Conservation (phyloP, 35 echinoderm and acorn worm species). For the Holothuria glaberrima region DNA sequence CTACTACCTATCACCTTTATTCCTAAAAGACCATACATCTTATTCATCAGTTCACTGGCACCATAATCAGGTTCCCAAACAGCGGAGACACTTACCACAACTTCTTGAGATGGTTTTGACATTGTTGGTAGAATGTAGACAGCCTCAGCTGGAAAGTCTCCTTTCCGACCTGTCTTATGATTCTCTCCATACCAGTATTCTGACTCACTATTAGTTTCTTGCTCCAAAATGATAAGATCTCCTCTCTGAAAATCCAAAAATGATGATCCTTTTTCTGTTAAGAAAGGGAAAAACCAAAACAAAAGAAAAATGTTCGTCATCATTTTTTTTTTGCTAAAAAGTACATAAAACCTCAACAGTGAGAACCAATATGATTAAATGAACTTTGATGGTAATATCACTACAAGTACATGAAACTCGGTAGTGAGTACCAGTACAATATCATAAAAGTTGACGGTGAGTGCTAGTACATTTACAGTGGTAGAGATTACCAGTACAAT, state of each 20-base stretch:
- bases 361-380: too few species aligned
- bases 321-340: background rate
- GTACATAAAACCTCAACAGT: too few species aligned
- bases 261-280: conserved; percentile 90
- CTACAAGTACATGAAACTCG: too few species aligned
- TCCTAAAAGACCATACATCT: too few species aligned
- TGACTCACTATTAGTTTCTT: conserved; percentile 83
- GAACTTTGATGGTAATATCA: background rate
- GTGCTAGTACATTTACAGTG: too few species aligned
- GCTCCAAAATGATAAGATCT: conserved; percentile 92
- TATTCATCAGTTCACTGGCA: too few species aligned
- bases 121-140: conserved; percentile 94
- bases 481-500: too few species aligned
- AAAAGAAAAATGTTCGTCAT: background rate
- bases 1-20: too few species aligned
- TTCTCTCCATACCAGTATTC: conserved; percentile 97
- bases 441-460: too few species aligned
- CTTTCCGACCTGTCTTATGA: conserved; percentile 80
- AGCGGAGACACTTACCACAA: conserved; percentile 80
- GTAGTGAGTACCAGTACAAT: background rate
- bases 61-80: too few species aligned
- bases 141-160: conserved; percentile 91
- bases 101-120: conserved; percentile 80
- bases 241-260: conserved; percentile 90
- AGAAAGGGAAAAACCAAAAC: background rate